These are phyloP conservation scores for Bothrops jararaca DNA, from an alignment of 2,113 vertebrate species.

Conservation along the genomic window DNA sequence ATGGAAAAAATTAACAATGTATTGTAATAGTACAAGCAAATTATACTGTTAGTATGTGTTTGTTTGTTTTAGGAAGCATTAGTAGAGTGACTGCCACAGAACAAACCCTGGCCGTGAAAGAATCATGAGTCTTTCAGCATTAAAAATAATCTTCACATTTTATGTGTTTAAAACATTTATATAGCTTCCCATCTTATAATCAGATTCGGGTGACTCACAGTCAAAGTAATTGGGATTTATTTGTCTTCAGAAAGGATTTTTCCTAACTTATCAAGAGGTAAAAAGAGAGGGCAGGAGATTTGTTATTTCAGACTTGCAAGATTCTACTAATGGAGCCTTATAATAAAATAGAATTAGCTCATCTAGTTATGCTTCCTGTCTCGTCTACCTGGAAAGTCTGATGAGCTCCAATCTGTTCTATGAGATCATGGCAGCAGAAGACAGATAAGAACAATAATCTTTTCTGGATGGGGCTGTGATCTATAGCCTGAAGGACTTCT, in stretches of 20 bases:
- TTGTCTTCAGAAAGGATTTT: background rate
- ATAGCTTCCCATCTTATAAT: background rate
- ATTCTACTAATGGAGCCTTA: background rate
- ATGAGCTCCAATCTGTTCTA: constrained; percentile 46
- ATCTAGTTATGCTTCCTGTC: background rate
- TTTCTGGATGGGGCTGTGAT: background rate
- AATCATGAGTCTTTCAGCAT: background rate
- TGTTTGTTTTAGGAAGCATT: background rate
- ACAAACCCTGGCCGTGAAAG: background rate
- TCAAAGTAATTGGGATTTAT: background rate
- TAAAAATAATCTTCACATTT: background rate
- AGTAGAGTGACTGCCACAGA: background rate
- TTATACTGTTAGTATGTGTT: background rate
- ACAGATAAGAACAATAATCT: constrained; percentile 4
- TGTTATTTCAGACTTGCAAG: background rate
- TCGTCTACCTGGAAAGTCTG: background rate
- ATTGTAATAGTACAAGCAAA: background rate
- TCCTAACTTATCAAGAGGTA: background rate
- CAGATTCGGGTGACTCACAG: background rate
- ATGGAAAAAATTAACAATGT: background rate
- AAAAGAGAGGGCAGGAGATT: background rate
- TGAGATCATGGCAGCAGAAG: constrained; percentile 39
- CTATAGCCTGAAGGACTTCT: background rate
- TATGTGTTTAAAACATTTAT: background rate
- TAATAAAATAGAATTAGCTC: background rate